Conservation (phyloP, 2,797 vertebrate genomes). For the Fundulus diaphanus region DNA sequence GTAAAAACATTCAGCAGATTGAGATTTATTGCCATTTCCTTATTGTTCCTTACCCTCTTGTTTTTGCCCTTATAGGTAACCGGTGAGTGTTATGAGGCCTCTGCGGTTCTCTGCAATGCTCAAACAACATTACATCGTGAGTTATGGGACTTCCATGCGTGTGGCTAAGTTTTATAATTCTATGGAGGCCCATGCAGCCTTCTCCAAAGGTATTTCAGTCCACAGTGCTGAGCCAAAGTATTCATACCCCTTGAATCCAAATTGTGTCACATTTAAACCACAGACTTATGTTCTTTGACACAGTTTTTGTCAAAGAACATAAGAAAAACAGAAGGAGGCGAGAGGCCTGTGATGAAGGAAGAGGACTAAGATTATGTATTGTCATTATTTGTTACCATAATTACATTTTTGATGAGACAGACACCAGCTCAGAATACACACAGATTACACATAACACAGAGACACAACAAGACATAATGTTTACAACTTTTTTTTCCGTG, state of each 20-base stretch:
- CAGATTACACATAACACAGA: too few relatives aligned
- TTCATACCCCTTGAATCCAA: neutral
- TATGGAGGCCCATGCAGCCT: conserved; percentile 7
- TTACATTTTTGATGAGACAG: too few relatives aligned
- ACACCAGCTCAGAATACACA: too few relatives aligned
- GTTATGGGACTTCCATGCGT: conserved; percentile 28
- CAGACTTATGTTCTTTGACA: too few relatives aligned
- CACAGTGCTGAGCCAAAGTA: neutral
- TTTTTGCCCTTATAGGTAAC: conserved; percentile 43
- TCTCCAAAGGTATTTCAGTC: conserved; percentile 15
- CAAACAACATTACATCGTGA: conserved; percentile 43
- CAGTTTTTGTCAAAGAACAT: neutral
- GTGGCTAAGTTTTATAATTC: conserved; percentile 38
- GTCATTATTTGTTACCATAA: too few relatives aligned
- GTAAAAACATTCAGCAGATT: conserved; percentile 35
- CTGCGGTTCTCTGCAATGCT: conserved; percentile 25
- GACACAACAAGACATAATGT: too few relatives aligned
- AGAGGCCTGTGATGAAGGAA: conserved; percentile 47
- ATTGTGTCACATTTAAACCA: neutral
- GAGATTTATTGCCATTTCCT: conserved; percentile 52
- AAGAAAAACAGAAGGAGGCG: conserved; percentile 23
- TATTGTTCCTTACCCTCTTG: conserved; percentile 41
- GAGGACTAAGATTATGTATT: conserved; percentile 44
- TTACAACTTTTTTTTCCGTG: too few relatives aligned
- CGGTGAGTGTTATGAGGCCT: conserved; percentile 37